Evolutionary conservation across 2,797 vertebrate genomes (phyloP).

Genomic region (Lagocephalus sceleratus): DNA sequence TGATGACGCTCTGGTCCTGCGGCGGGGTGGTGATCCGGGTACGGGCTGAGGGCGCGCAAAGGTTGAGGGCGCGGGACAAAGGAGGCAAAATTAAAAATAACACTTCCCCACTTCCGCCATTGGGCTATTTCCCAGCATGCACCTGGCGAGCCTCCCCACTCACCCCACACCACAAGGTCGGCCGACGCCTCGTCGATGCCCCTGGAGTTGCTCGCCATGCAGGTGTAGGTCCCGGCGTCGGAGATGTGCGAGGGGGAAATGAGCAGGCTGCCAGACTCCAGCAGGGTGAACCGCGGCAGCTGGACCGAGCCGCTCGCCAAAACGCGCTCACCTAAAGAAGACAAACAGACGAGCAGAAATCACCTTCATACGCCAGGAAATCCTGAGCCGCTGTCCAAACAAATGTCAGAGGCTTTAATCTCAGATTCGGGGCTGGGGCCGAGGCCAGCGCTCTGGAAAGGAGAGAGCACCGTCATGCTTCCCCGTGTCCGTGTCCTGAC

Average conservation of each 20-base stretch:
- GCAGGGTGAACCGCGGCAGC: slow-evolving; percentile 90
- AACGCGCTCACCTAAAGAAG: slow-evolving; percentile 82
- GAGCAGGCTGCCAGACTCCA: slow-evolving; percentile 94
- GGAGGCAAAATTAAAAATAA: slow-evolving; percentile 4
- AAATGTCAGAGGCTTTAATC: no score
- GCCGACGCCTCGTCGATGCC: slow-evolving; percentile 92
- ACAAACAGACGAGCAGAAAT: background rate
- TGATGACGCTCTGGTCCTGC: slow-evolving; percentile 95
- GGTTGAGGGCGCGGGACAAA: background rate
- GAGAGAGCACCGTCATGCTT: no score
- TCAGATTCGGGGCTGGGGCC: no score
- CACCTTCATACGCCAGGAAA: no score
- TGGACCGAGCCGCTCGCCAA: slow-evolving; percentile 95
- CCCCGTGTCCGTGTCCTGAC: no score
- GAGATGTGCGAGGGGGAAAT: slow-evolving; percentile 89
- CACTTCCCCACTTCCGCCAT: slow-evolving; percentile 7
- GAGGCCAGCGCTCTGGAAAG: no score
- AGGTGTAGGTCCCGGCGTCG: slow-evolving; percentile 89
- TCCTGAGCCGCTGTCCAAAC: no score
- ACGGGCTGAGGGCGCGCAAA: slow-evolving; percentile 75
- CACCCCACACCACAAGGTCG: slow-evolving; percentile 92
- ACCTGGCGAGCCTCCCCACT: slow-evolving; percentile 13
- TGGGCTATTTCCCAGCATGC: background rate
- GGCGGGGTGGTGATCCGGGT: slow-evolving; percentile 89
- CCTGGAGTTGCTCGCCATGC: slow-evolving; percentile 93